Base-by-base conservation (phyloP, 2,113 vertebrate species). In the Rhizomys pruinosus region DNA sequence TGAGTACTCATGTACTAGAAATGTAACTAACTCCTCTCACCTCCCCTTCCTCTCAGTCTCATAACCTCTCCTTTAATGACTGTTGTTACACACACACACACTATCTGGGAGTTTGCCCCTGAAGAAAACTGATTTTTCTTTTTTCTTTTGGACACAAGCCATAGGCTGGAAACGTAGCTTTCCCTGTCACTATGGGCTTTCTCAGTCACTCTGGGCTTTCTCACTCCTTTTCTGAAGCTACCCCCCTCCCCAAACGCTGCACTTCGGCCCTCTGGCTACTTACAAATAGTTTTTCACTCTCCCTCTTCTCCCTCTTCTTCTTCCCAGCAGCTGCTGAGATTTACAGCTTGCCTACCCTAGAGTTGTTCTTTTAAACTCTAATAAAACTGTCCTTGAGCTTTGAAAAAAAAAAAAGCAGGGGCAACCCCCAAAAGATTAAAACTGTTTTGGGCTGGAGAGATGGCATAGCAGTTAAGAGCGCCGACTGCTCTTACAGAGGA, bases 391-490 rank as follows among this genome's bases (percentile, higher is more conserved):
- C 57, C 37, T 10, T 80, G n/a, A 81, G 57, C 78, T 63, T 81
- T 39, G 63, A 61, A 80, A 80, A 39, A 15, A 59, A 80, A 80
- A 81, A 63, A 81, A 81, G 78, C 57, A 81, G n/a, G n/a, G n/a
- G n/a, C n/a, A 63, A n/a, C 63, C 61, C 57, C n/a, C 39, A 79
- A 91, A 87, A 92, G 17, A 89, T 3, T 80, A 37, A 52, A 89
- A 89, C 37, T 72, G 25, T n/a, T n/a, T n/a, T n/a, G n/a, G n/a
- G n/a, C n/a, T n/a, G n/a, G n/a, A n/a, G n/a, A n/a, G n/a, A n/a
- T n/a, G n/a, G n/a, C n/a, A n/a, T n/a, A n/a, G n/a, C n/a, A n/a
- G n/a, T n/a, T n/a, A n/a, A n/a, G n/a, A n/a, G n/a, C n/a, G n/a
- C n/a, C n/a, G n/a, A n/a, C n/a, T n/a, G n/a, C n/a, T n/a, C n/a